Evolutionary conservation across 1,140 invertebrate genomes (phyloP).

Genomic region (Periplaneta americana): DNA sequence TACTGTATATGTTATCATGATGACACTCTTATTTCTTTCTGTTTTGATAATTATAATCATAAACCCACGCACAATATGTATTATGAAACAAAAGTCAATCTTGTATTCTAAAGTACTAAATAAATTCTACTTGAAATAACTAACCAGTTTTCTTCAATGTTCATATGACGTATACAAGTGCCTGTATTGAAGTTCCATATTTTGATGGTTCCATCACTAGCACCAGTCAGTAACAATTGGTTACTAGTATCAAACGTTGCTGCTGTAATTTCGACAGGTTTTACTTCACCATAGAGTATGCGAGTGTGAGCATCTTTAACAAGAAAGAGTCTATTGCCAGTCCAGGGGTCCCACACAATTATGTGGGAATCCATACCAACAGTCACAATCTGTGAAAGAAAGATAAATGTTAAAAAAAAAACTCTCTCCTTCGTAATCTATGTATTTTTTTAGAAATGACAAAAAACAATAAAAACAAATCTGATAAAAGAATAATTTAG

Average conservation of each 20-base stretch:
- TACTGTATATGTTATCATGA: too few species aligned
- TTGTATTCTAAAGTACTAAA: too few species aligned
- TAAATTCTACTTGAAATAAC: neutral
- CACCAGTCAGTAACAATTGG: constrained; percentile 63
- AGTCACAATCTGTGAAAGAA: constrained; percentile 43
- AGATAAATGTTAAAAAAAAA: too few species aligned
- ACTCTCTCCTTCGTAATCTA: too few species aligned
- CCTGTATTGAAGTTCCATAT: constrained; percentile 79
- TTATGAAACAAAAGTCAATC: too few species aligned
- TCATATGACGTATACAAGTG: constrained; percentile 55
- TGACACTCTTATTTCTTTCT: too few species aligned
- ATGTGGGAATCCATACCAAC: constrained; percentile 64
- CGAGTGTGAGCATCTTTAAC: constrained; percentile 58
- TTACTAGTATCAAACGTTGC: constrained; percentile 65
- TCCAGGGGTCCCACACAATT: constrained; percentile 64
- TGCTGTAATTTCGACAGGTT: constrained; percentile 66
- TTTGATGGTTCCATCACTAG: constrained; percentile 55
- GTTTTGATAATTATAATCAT: too few species aligned
- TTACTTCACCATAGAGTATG: constrained; percentile 48
- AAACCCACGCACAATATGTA: too few species aligned
- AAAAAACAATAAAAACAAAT: too few species aligned
- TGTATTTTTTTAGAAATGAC: too few species aligned
- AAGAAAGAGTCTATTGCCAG: constrained; percentile 49
- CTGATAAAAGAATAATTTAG: too few species aligned
- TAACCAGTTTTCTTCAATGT: constrained; percentile 30